These are phyloP conservation scores for Orussus abietinus DNA, from an alignment of 1,140 invertebrate genomes.

Conservation along the genomic window DNA sequence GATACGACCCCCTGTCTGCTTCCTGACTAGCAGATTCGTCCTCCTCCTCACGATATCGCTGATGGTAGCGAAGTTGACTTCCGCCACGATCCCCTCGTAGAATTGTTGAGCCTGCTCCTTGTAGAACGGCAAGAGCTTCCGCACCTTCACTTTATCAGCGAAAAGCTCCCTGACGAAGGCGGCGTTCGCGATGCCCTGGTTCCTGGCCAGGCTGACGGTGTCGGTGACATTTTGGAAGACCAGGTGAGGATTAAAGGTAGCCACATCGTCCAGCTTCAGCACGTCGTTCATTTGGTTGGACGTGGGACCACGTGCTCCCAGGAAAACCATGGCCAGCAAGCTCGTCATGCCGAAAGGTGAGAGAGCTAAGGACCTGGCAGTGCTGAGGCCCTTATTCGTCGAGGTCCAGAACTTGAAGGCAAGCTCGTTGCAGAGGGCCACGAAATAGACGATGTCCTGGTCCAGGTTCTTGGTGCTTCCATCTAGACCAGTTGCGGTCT, in stretches of 20 bases:
- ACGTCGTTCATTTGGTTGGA: conserved; percentile 87
- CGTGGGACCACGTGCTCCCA: conserved; percentile 81
- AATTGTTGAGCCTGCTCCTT: conserved; percentile 81
- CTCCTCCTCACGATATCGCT: conserved; percentile 70
- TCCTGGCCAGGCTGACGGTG: conserved; percentile 56
- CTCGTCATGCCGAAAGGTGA: conserved; percentile 83
- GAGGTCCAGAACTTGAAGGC: conserved; percentile 78
- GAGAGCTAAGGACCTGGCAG: conserved; percentile 71
- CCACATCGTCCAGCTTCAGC: conserved; percentile 78
- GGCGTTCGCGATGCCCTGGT: conserved; percentile 67
- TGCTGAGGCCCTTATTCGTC: conserved; percentile 64
- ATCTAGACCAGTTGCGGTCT: conserved; percentile 61
- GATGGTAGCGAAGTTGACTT: conserved; percentile 75
- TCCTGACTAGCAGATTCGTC: conserved; percentile 74
- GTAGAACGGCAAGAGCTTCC: conserved; percentile 76
- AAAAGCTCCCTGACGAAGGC: conserved; percentile 75
- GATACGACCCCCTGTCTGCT: conserved; percentile 72
- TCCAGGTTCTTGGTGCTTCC: conserved; percentile 67
- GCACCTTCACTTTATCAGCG: conserved; percentile 68
- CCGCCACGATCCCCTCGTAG: conserved; percentile 79
- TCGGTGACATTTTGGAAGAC: conserved; percentile 80
- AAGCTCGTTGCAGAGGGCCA: conserved; percentile 77
- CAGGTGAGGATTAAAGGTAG: conserved; percentile 82
- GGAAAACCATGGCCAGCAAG: conserved; percentile 81
- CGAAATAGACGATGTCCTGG: conserved; percentile 65